Evolutionary conservation across 2,113 vertebrate species (phyloP), one percentile per base, ranked within the genome.

Genomic region (Ammodytes dubius): DNA sequence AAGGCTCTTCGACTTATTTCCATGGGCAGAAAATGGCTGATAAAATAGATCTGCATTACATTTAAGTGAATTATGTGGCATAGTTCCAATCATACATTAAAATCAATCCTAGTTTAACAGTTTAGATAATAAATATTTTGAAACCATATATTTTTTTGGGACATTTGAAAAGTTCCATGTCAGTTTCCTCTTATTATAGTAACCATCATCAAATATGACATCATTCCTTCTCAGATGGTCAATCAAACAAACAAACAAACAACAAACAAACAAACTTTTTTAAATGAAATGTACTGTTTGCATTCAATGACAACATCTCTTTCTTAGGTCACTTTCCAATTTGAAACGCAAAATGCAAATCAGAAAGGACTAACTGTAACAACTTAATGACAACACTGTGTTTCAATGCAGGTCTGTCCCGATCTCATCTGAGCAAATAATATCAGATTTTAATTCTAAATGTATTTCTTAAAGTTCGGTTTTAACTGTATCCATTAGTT

Each of bases 211-310:
- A 61, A 2, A 61, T 58, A 45, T 56, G 17, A 17, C n/a, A 49
- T 72, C 49, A 76, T 53, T 73, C 6, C 40, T 64, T 6, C 49
- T 42, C 45, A 35, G 13, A 47, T 70, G 42, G 19, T 69, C 12
- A 82, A 70, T 50, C 17, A 19, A 72, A 52, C n/a, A 54, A 46
- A 45, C 45, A 27, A 66, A 49, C 47, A 52, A 40, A 37, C 1
- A 72, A 52, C n/a, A 54, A 46, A 45, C 45, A 27, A 66, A 49
- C 47, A 52, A 40, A 37, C 1, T 19, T 35, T 17, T 35, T 4
- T 42, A 54, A 86, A 67, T 70, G 43, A 81, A 52, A 74, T 71
- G 61, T 54, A 42, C 57, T 67, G 13, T 53, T 77, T 59, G 15
- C 11, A 56, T 82, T 88, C 27, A 17, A 39, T 58, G 19, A 72